Base-by-base conservation (phyloP, 2,888 invertebrate species). In the Rhagonycha fulva region DNA sequence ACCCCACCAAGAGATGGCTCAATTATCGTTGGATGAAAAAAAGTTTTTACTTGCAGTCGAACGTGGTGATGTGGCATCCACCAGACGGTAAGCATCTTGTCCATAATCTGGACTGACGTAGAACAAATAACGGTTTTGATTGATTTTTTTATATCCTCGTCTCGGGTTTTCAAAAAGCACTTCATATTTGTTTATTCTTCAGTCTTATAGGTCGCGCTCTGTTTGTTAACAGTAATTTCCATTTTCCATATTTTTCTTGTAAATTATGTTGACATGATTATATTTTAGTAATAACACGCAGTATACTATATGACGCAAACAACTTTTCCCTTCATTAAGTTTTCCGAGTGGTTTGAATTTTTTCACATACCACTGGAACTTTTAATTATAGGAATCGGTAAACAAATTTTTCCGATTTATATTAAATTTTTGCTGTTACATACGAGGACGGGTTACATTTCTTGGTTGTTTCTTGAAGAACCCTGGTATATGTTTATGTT, bases 11-110 rank as follows among this genome's bases (percentile, higher is more conserved):
- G 96, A 95, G 87, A 95, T 95, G 91, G 94, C 93, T 71, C 94
- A 93, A 87, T 90, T 95, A 82, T 92, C 94, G 63, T 89, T 95
- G 83, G 95, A 95, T 83, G 98, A 98, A 90, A 98, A 97, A 90
- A 96, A 97, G 90, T 98, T 94, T 89, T 92, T 98, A 76, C 90
- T 98, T 84, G 97, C 97, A 9, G 97, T 98, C 83, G 98, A 98
- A 89, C 91, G 98, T 30, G 98, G 99, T 30, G 98, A 99, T 89
- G 96, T 98, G 84, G 98, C 98, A 73, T 95, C 96, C 75, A 96
- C 97, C 23, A 90, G 96, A 86, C 92, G 93, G 94, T 93, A 87
- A 89, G 87, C 82, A 9, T 24, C 10, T n/a, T n/a, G n/a, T n/a
- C n/a, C n/a, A n/a, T n/a, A n/a, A n/a, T n/a, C n/a, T n/a, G n/a